These are phyloP conservation scores for Syrphus vitripennis DNA, from an alignment of 2,888 invertebrate genomes.

Conservation along the genomic window DNA sequence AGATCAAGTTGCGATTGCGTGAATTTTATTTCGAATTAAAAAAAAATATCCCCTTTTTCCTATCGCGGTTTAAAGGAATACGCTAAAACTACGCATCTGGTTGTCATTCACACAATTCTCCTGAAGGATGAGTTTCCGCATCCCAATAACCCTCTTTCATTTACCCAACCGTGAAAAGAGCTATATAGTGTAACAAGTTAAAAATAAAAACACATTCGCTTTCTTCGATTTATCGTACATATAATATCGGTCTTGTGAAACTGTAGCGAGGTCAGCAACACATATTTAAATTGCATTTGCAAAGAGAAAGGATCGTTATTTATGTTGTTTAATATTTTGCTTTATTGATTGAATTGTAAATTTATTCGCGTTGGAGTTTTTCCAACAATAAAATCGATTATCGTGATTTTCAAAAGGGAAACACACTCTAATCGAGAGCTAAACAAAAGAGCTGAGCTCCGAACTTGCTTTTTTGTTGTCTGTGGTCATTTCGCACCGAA, in stretches of 20 bases:
- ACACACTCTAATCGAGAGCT: slow-evolving; percentile 22
- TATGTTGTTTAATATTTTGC: slow-evolving; percentile 41
- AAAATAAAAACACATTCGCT: slow-evolving; percentile 59
- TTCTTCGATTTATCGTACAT: slow-evolving; percentile 53
- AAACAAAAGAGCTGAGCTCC: slow-evolving; percentile 63
- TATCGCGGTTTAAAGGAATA: slow-evolving; percentile 16
- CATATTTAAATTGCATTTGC: slow-evolving; percentile 58
- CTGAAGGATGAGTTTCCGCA: slow-evolving; percentile 58
- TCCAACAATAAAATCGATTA: slow-evolving; percentile 19
- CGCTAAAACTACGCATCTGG: slow-evolving; percentile 35
- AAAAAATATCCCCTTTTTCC: background rate
- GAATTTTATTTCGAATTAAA: slow-evolving; percentile 21
- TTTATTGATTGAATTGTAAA: slow-evolving; percentile 36
- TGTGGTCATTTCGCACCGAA: slow-evolving; percentile 52
- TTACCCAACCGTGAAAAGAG: slow-evolving; percentile 26
- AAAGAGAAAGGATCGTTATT: slow-evolving; percentile 65
- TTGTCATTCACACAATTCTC: slow-evolving; percentile 25
- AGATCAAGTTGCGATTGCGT: slow-evolving; percentile 57
- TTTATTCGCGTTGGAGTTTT: slow-evolving; percentile 41
- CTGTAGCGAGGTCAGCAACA: slow-evolving; percentile 68
- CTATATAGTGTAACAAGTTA: slow-evolving; percentile 21
- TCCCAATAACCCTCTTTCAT: slow-evolving; percentile 18
- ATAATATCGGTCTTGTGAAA: slow-evolving; percentile 58
- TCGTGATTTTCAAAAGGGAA: background rate
- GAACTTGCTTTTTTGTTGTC: slow-evolving; percentile 62